A percentile compares a stretch with the other conserved stretches of the same genome.
These are phyloP conservation scores for Chlorodrepanis virens DNA, from an alignment of 2,113 vertebrate genomes.

Conservation along the genomic window DNA sequence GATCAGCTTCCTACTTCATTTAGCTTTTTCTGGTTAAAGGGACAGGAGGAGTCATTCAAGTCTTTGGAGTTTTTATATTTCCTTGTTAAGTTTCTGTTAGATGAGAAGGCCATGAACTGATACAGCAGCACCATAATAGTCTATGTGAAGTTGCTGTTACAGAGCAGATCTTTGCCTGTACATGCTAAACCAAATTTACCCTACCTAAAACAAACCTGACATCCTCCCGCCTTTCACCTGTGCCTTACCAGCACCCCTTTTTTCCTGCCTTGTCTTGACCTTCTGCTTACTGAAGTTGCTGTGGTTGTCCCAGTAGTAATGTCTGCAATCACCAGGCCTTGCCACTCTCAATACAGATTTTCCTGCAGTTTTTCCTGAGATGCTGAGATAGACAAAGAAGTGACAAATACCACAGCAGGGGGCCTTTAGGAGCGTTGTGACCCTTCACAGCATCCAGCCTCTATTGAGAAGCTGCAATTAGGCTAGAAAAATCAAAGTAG, in stretches of 20 bases:
- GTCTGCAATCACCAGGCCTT: neutral
- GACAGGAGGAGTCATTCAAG: neutral
- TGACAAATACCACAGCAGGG: neutral
- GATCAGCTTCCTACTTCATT: constrained; percentile 45
- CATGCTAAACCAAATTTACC: neutral
- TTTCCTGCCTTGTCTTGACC: neutral
- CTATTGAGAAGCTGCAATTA: neutral
- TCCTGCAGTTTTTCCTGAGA: neutral
- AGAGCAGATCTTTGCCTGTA: neutral
- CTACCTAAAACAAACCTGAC: neutral
- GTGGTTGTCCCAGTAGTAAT: neutral
- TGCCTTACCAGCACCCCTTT: neutral
- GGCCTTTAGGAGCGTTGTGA: neutral
- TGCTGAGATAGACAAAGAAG: neutral
- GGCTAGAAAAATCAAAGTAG: neutral
- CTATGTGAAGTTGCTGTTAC: neutral
- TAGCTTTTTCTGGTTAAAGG: constrained; percentile 48
- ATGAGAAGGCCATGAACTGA: neutral
- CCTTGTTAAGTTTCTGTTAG: neutral
- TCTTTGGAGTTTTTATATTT: neutral
- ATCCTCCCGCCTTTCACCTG: neutral
- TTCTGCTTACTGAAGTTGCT: neutral
- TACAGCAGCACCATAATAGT: neutral
- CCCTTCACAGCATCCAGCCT: neutral
- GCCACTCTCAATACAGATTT: neutral